Base-by-base conservation (phyloP, 2,797 vertebrate species). In the Gila robusta region DNA sequence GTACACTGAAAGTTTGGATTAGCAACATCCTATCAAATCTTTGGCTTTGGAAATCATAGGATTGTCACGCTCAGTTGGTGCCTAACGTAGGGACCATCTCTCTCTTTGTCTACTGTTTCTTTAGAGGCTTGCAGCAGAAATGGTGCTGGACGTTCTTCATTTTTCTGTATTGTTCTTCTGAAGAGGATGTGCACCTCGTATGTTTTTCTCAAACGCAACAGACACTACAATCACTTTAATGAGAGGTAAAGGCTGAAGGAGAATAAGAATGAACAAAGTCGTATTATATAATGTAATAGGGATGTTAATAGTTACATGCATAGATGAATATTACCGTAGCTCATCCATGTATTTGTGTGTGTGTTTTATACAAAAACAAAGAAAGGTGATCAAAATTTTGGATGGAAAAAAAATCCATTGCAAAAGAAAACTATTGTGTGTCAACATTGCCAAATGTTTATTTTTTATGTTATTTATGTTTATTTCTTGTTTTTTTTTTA, bases 371-470 rank as follows among this genome's bases (percentile, higher is more conserved):
- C 81, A 62, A 88, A 49, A 87, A 90, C 72, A 64, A 83, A 87
- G 72, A 39, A 89, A 89, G 81, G 70, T 80, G 69, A 82, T 87
- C 54, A 32, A 89, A 86, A 72, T 82, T 79, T 83, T 79, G 79
- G 81, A 86, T 69, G 77, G 49, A 77, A 87, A 64, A 47, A 91
- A 32, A 89, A 81, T 93, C 85, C 62, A 85, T 91, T 84, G 67
- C 81, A 69, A 79, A 89, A 74, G 86, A 88, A 90, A 76, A 87
- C 88, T 79, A 72, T 89, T 90, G 79, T 90, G 92, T 87, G 80
- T 92, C 86, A 79, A 88, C 90, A 83, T 95, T 96, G 95, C 95
- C 95, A 96, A 96, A 95, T 93, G 80, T 86, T 89, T 86, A 17
- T 87, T 82, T 89, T 86, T 32, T 49, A 44, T 83, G 87, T 92